Evolutionary conservation across 2,888 invertebrate genomes (phyloP), one percentile per base, ranked within the genome.

Genomic region (Anthrax anthrax): DNA sequence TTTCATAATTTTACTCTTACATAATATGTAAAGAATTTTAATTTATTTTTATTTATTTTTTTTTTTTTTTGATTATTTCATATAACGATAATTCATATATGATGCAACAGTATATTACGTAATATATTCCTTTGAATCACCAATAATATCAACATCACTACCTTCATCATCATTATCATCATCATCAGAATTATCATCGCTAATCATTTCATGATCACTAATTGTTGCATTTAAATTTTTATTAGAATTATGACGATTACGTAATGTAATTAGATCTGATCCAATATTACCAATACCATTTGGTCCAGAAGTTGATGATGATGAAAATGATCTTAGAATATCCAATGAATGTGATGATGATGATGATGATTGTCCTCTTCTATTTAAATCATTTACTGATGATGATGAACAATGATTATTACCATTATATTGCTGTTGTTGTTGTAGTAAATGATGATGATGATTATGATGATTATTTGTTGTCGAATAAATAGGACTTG

Each of bases 71-170:
- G 8, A 12, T 32, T 32, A 12, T 12, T 12, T 32, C 5, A 10
- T 3, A 29, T 32, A 12, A 12, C 12, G 8, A 1, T 12, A 32
- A 32, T 32, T 12, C 12, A 32, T 32, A 12, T 36, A 8, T n/a
- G n/a, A n/a, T n/a, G n/a, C n/a, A n/a, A n/a, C n/a, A n/a, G 23
- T 8, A 23, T n/a, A 60, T 58, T 66, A 67, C 56, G 67, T 64
- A 47, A 67, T 60, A 51, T 61, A 67, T 34, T 64, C 54, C 50
- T 67, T 67, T 5, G 61, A 49, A 49, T 68, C 69, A 18, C 68
- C 69, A 18, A 68, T 57, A 51, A 69, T 69, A 51, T 69, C 69
- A 42, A 69, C 68, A 54, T 69, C 68, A 45, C 67, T 67, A 45
- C 62, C 62, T 40, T 67, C 66, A 13, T 64, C 37, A 43, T 65